These are phyloP conservation scores for Pteropus rufus DNA, from an alignment of 2,797 vertebrate species.

Conservation along the genomic window DNA sequence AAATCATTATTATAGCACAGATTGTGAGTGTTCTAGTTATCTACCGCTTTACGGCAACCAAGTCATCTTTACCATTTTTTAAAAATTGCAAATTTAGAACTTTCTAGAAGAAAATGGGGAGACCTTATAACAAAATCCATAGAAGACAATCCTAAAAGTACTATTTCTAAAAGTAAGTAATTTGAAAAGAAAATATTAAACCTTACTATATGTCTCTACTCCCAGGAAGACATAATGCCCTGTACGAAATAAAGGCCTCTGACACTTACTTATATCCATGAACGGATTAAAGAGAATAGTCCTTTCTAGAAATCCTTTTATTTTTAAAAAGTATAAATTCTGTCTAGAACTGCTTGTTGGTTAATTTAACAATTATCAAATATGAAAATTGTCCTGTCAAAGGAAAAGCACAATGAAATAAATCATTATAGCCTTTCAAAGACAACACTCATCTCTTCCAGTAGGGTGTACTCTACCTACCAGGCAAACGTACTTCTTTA, in stretches of 20 bases:
- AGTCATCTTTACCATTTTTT: neutral
- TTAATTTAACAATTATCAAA: neutral
- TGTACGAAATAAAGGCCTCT: neutral
- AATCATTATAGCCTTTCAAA: neutral
- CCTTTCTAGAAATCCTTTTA: neutral
- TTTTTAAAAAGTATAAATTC: neutral
- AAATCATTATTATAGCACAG: neutral
- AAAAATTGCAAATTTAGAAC: neutral
- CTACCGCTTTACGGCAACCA: neutral
- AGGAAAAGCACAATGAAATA: neutral
- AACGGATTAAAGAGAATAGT: neutral
- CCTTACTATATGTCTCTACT: neutral
- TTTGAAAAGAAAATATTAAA: constrained; percentile 4
- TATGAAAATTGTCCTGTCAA: neutral
- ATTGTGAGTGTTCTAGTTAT: neutral
- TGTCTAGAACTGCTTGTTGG: neutral
- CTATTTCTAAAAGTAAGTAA: neutral
- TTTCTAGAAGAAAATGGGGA: neutral
- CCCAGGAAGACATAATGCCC: neutral
- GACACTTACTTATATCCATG: neutral
- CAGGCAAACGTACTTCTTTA: neutral
- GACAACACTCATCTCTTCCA: neutral
- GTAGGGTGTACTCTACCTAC: neutral
- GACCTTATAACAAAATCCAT: neutral
- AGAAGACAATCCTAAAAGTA: neutral